Percentiles rank a stretch among this genome's conserved stretches.
phyloP scores from a whole-genome alignment of 2,797 vertebrate species.

The Zonotrichia albicollis region DNA sequence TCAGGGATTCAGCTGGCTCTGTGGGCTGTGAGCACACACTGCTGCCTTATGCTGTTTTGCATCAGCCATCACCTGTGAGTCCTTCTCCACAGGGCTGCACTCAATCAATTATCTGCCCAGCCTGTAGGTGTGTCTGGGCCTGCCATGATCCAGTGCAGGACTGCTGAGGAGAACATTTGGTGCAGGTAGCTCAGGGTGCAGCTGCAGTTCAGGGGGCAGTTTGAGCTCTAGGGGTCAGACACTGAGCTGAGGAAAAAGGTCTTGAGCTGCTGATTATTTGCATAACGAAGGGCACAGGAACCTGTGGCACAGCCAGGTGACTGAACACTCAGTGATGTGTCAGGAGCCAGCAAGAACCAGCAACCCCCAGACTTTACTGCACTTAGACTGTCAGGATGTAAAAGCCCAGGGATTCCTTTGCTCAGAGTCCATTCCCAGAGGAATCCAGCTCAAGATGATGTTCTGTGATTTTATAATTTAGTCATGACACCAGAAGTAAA shows the following conservation, averaged over 20 bases:
- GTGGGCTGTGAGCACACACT: neutral
- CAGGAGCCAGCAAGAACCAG: neutral
- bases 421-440: rapidly evolving
- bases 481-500: neutral
- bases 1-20: neutral
- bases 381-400: neutral
- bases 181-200: neutral
- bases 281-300: rapidly evolving
- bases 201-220: neutral
- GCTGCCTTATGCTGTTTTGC: rapidly evolving
- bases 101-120: rapidly evolving
- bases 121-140: neutral
- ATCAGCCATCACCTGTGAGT: rapidly evolving
- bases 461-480: neutral
- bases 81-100: neutral
- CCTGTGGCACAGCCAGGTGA: neutral
- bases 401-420: neutral
- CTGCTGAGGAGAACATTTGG: neutral
- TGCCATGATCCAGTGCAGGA: neutral
- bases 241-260: neutral
- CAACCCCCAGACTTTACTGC: neutral
- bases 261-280: neutral
- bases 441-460: neutral
- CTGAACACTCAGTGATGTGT: too few relatives aligned
- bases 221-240: neutral